Evolutionary conservation across 2,888 invertebrate genomes (phyloP), one percentile per base, ranked within the genome.

Genomic region (Agrotis exclamationis): DNA sequence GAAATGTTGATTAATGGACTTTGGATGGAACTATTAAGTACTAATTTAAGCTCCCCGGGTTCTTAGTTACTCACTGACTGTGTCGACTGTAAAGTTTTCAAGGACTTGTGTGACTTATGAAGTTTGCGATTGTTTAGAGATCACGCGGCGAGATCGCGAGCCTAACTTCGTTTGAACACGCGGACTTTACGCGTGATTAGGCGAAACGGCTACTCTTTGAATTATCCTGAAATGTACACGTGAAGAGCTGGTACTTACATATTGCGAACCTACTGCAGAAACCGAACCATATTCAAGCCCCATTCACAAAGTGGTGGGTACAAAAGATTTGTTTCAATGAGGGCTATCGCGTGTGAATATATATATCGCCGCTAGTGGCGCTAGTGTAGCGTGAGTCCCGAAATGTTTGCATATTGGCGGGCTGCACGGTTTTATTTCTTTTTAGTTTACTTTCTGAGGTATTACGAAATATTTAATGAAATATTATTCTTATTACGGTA

Each of bases 91-190:
- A 33, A 51, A 75, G 68, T 67, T 75, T 48, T 47, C 24, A 72
- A 51, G 75, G 39, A n/a, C 16, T 24, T 33, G n/a, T 54, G 28
- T 76, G 39, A 53, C 5, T 48, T 54, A 11, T 3, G 5, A 58
- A 76, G 47, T 39, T 73, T 28, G 18, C 53, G 28, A 48, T 67
- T 68, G 58, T 76, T 73, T 68, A 28, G 47, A 76, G 58, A 74
- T 71, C 65, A 44, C 22, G 51, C 20, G n/a, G 45, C 66, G 16
- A 47, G 9, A 47, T 58, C 24, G 14, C 24, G 16, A 22, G 13
- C 20, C 24, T 9, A n/a, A 58, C 39, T 53, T 58, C 0, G 56
- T 50, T 48, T 22, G 9, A 51, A 28, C 39, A 73, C 22, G 51
- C 11, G 45, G 44, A 18, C 11, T 33, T 16, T 14, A 48, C 58